Percentiles rank a stretch among this genome's conserved stretches.
Conservation (phyloP, 1,140 invertebrate genomes). For the Papilio machaon region DNA sequence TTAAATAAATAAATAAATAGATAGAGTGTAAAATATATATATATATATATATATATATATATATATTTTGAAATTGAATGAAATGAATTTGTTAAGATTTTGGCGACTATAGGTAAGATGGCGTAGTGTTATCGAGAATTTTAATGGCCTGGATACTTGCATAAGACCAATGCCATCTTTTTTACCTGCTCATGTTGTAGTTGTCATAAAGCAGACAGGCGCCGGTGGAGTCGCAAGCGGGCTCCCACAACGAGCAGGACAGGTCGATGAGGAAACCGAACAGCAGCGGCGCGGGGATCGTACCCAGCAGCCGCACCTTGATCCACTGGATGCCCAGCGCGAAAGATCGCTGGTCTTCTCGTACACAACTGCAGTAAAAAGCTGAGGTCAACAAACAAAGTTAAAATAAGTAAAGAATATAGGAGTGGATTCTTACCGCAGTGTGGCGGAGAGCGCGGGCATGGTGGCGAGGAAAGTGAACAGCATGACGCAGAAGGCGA, state of each 20-base stretch:
- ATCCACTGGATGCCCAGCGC: constrained; percentile 95
- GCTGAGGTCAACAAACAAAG: background rate
- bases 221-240: constrained; percentile 83
- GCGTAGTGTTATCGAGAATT: no score
- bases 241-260: constrained; percentile 90
- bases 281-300: constrained; percentile 92
- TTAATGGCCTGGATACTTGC: no score
- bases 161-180: no score
- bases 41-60: no score
- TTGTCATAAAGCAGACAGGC: constrained; percentile 89
- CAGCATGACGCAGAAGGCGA: constrained; percentile 88
- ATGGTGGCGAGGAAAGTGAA: constrained; percentile 90
- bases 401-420: background rate
- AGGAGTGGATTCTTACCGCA: constrained; percentile 81
- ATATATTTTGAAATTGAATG: no score
- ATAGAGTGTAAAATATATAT: no score
- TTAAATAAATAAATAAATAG: no score
- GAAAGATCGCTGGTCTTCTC: constrained; percentile 91
- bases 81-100: background rate
- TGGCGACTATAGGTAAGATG: no score
- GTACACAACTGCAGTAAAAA: constrained; percentile 85
- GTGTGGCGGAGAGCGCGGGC: constrained; percentile 88
- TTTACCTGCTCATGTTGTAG: constrained; percentile 86
- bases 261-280: constrained; percentile 93
- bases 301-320: constrained; percentile 89